Evolutionary conservation across 92 coral and sea anemone species (phyloP), one percentile per base, ranked within the genome.

Genomic region (Porites divaricata): DNA sequence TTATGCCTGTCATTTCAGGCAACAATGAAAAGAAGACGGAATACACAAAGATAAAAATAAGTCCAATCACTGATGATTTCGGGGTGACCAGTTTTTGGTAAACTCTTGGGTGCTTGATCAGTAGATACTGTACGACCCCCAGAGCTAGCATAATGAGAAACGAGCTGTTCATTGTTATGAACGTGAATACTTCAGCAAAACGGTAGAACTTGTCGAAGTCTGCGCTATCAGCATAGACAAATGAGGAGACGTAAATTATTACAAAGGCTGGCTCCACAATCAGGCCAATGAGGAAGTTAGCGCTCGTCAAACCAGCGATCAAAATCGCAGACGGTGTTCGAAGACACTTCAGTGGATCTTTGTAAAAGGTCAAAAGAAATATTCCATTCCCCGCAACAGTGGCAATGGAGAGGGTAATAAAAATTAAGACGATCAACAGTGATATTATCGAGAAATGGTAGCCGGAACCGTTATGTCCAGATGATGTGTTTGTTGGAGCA

Each of bases 241-340:
- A 52, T 75, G 86, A 59, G 2, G 75, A 81, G 14, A 61, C 4
- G 63, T 78, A 79, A 8, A 72, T 58, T 19, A 79, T 74, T 63
- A 90, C 91, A 61, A 58, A 68, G 2, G 89, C 90, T 1, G 98
- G 98, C 74, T 85, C 95, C 57, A 89, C 98, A n/a, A 90, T 76
- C 69, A 94, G 66, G 16, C 98, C 98, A 0, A 91, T 90, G 17
- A 94, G 90, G 76, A 94, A 91, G 74, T 94, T 90, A 19, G 98
- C 89, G 59, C 86, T 63, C 22, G 92, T 68, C 67, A 94, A 73
- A 3, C 98, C 98, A 51, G 98, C 84, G 71, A 94, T 79, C 69
- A 94, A 88, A 24, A 88, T 71, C 13, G 98, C 86, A 75, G 90
- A 83, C n/a, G 98, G 94, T 22, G 93, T 94, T 66, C 98, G 93